Evolutionary conservation across 92 coral and sea anemone species (phyloP).

Genomic region (Zoanthus solanderi): DNA sequence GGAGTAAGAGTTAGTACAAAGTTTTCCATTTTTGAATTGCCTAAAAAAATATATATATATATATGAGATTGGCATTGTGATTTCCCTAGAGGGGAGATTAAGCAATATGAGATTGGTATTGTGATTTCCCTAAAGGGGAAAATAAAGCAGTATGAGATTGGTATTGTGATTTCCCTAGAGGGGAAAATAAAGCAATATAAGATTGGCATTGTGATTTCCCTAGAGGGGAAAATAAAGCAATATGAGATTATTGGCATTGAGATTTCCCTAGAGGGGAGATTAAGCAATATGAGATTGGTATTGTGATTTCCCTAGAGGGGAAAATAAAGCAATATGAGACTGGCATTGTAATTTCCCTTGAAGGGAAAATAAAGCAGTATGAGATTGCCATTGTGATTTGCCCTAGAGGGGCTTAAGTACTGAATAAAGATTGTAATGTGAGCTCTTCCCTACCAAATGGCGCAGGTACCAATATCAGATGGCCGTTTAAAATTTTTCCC

Average conservation of each 20-base stretch:
- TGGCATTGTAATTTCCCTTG: not conserved
- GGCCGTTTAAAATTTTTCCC: constrained; percentile 17
- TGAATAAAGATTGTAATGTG: constrained; percentile 18
- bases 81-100: no score
- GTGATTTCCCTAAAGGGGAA: not conserved
- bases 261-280: not conserved
- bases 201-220: no score
- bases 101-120: not conserved
- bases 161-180: no score
- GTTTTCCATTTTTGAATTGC: not conserved
- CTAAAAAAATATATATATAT: not conserved
- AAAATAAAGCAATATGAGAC: not conserved
- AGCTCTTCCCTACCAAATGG: constrained; percentile 14
- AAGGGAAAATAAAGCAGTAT: no score
- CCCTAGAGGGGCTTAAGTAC: not conserved
- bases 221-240: no score
- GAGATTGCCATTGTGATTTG: constrained; percentile 7
- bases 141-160: not conserved
- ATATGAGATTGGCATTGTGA: not conserved
- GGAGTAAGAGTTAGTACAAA: not conserved
- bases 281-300: not conserved
- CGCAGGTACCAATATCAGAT: constrained; percentile 13
- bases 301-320: no score
- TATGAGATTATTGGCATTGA: not conserved
- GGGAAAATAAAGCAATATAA: no score